phyloP scores from a whole-genome alignment of 2,797 vertebrate species.

The Toxotes lorentzi region DNA sequence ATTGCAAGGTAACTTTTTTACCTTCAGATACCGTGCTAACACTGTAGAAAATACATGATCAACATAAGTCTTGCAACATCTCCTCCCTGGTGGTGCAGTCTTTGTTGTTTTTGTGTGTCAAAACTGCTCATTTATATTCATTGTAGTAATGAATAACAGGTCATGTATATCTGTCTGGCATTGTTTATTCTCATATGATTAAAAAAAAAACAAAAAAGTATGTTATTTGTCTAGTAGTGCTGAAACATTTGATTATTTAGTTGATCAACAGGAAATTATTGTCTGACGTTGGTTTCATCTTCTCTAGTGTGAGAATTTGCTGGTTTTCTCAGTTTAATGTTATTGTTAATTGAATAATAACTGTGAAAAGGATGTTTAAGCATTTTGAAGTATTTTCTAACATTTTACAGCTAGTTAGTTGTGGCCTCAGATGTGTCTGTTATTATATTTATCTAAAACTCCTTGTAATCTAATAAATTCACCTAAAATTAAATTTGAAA shows the following conservation, averaged over 20 bases:
- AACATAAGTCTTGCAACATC: constrained; percentile 59
- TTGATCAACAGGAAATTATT: neutral
- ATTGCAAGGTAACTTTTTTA: constrained; percentile 63
- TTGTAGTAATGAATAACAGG: constrained; percentile 19
- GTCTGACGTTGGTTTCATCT: neutral
- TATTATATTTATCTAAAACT: neutral
- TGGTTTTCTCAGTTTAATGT: neutral
- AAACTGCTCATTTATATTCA: constrained; percentile 34
- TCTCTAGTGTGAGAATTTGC: neutral
- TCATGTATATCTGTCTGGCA: neutral
- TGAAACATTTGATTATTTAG: neutral
- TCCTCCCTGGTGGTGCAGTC: constrained; percentile 35
- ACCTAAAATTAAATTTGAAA: constrained; percentile 14
- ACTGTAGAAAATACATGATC: constrained; percentile 47
- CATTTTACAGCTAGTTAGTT: neutral
- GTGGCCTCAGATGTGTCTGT: neutral
- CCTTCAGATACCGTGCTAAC: constrained; percentile 49
- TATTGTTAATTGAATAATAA: neutral
- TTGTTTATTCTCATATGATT: constrained; percentile 8
- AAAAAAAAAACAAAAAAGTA: neutral
- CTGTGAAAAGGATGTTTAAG: neutral
- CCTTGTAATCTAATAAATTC: constrained; percentile 11
- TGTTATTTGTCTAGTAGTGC: neutral
- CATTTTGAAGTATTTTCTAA: neutral
- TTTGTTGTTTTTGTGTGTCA: constrained; percentile 39